Base-by-base conservation (phyloP, 2,113 vertebrate genomes). In the Natator depressus region DNA sequence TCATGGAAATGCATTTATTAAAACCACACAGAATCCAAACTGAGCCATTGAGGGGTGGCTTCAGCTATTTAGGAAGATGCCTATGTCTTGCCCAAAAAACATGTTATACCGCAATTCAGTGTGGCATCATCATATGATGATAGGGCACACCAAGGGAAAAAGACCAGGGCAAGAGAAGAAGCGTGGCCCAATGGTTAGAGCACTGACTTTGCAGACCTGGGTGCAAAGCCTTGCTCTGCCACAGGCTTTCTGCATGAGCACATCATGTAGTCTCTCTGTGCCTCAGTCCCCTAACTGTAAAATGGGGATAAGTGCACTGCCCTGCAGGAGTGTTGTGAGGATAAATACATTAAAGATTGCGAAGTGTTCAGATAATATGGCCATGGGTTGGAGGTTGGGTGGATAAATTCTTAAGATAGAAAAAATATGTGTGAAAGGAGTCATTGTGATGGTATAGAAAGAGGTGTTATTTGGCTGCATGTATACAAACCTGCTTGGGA, bases 1-100 rank as follows among this genome's bases (percentile, higher is more conserved):
- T 81, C 50, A 47, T 96, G 80, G 80, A 89, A 93, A 90, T 50
- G 27, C 42, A 88, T 89, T 95, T 94, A 94, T 94, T 85, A 78
- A 59, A 87, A 91, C 75, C 90, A 88, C 76, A 94, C 2, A 54
- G 90, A 96, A 94, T 1, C 2, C 7, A 93, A 90, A 91, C 76
- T 7, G 47, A 96, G 87, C 80, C 59, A 29, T 88, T 20, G n/a
- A 22, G 22, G 59, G 54, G 54, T 90, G 75, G 78, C 86, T 87
- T 89, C 1, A 35, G n/a, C 47, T 84, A 31, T 1, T 87, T 65
- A 54, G 31, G 38, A 84, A 85, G 11, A 2, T 89, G 2, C 62
- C 81, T 76, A 3, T 2, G 38, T 79, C 8, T 85, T 75, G 12
- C 69, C 94, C 47, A 13, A 14, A 38, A 79, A 91, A 55, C 46